These are phyloP conservation scores for Amphimedon queenslandica DNA, from an alignment of 37 sponge, comb jelly and placozoan species.

Conservation along the genomic window DNA sequence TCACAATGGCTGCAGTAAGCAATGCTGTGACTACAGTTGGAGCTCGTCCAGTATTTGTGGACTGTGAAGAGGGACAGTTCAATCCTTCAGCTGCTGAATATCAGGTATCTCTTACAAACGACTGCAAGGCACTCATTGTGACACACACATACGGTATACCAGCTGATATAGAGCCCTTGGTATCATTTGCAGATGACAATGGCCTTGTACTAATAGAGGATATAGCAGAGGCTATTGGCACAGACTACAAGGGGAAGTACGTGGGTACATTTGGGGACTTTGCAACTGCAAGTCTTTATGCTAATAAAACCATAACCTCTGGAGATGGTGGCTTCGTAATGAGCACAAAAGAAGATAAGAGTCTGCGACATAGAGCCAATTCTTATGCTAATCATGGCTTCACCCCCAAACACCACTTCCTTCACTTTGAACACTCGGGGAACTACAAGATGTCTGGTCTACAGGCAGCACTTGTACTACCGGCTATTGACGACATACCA, in stretches of 20 bases:
- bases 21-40: slow-evolving; percentile 37
- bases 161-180: slow-evolving; percentile 16
- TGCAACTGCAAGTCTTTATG: slow-evolving; percentile 53
- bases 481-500: slow-evolving; percentile 27
- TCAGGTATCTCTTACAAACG: neutral
- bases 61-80: slow-evolving; percentile 36
- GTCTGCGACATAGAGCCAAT: slow-evolving; percentile 9
- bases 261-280: slow-evolving; percentile 53
- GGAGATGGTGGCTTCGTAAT: slow-evolving; percentile 65
- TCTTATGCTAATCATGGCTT: slow-evolving; percentile 55
- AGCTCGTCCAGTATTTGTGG: slow-evolving; percentile 52
- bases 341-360: slow-evolving; percentile 3
- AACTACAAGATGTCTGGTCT: slow-evolving; percentile 68
- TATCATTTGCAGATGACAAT: slow-evolving; percentile 8
- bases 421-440: slow-evolving; percentile 49
- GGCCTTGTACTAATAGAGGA: slow-evolving; percentile 43
- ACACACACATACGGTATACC: slow-evolving; percentile 62
- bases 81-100: slow-evolving; percentile 48
- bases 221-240: slow-evolving; percentile 61
- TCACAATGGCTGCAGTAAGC: slow-evolving; percentile 52
- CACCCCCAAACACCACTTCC: slow-evolving; percentile 34
- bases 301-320: slow-evolving; percentile 53
- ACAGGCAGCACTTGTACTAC: slow-evolving; percentile 43
- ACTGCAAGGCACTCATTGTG: slow-evolving; percentile 42
- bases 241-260: slow-evolving; percentile 12